These are phyloP conservation scores for Neomonachus schauinslandi DNA, from an alignment of 2,113 vertebrate genomes.

Conservation along the genomic window DNA sequence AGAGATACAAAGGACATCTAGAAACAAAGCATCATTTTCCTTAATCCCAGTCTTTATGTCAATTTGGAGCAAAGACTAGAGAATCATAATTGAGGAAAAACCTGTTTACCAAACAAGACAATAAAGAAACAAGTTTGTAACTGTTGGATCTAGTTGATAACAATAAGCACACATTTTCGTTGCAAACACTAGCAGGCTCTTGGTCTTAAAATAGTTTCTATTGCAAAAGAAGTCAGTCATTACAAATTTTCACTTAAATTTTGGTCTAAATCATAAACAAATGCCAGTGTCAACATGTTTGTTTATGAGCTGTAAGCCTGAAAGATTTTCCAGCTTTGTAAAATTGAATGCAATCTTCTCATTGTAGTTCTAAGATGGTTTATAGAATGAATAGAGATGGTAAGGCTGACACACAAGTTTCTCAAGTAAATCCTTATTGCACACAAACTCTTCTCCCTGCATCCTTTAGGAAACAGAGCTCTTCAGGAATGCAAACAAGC, in stretches of 20 bases:
- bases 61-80: neutral
- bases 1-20: neutral
- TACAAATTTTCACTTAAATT: neutral
- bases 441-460: neutral
- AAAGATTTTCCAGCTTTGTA: neutral
- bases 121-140: neutral
- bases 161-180: neutral
- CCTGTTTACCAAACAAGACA: neutral
- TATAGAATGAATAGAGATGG: neutral
- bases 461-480: neutral
- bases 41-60: neutral
- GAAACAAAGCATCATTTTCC: neutral
- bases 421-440: neutral
- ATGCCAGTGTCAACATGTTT: neutral
- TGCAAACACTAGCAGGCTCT: neutral
- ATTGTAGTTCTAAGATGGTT: neutral
- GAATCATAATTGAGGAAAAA: neutral
- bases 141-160: neutral
- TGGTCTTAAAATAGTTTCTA: slow-evolving; percentile 9
- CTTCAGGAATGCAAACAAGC: neutral
- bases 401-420: neutral
- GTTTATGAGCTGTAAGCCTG: neutral
- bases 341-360: neutral
- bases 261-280: neutral
- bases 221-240: neutral